Conservation (phyloP, 2,888 invertebrate genomes). For the Himalopsyche anomala region DNA sequence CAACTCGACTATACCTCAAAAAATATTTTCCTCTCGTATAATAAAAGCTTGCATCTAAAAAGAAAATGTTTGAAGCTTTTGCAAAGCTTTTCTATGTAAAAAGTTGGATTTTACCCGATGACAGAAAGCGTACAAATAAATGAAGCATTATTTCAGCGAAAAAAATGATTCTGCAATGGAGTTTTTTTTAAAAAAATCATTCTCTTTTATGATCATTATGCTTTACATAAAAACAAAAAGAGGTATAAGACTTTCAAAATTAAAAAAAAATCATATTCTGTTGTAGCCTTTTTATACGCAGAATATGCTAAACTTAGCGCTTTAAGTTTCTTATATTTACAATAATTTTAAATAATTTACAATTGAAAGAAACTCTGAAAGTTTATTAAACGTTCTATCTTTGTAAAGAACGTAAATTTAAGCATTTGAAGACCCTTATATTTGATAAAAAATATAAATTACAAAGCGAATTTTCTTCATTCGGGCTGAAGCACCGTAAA, state of each 20-base stretch:
- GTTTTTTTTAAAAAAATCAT: neutral
- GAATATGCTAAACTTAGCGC: neutral
- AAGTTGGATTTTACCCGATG: neutral
- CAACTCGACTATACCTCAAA: too few species aligned
- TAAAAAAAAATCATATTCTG: neutral
- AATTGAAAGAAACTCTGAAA: neutral
- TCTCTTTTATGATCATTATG: neutral
- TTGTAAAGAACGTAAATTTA: neutral
- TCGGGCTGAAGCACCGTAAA: neutral
- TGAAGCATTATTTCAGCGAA: neutral
- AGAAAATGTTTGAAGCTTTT: too few species aligned
- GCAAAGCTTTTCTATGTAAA: neutral
- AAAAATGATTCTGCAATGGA: neutral
- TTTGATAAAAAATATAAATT: neutral
- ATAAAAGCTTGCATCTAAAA: too few species aligned
- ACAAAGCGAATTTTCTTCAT: neutral
- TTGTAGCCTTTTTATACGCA: neutral
- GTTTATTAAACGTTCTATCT: conserved; percentile 2
- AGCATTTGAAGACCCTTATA: neutral
- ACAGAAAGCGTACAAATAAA: neutral
- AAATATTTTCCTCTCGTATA: too few species aligned
- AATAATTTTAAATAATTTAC: conserved; percentile 19
- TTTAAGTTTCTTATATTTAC: conserved; percentile 6
- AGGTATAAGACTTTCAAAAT: neutral
- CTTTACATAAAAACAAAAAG: conserved; percentile 18